Evolutionary conservation across 2,113 vertebrate genomes (phyloP).

Genomic region (Hypocryptadius cinnamomeus): DNA sequence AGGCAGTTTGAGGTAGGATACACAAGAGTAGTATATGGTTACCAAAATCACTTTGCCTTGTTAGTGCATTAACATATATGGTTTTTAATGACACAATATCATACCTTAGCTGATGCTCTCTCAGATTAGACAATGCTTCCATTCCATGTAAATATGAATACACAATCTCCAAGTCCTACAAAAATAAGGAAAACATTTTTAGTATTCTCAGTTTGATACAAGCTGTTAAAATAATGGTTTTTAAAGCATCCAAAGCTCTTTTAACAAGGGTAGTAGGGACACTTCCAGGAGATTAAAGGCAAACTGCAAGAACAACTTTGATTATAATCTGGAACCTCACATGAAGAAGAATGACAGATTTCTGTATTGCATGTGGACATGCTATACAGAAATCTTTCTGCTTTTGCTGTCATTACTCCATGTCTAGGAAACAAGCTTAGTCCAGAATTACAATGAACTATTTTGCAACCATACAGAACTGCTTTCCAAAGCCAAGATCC

Average conservation of each 20-base stretch:
- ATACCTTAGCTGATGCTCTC: slow-evolving; percentile 95
- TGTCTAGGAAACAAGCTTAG: background rate
- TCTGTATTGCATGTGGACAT: background rate
- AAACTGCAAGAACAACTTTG: background rate
- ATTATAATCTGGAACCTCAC: background rate
- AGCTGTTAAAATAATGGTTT: background rate
- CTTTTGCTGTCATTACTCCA: background rate
- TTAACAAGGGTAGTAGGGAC: background rate
- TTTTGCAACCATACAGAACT: background rate
- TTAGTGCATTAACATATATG: background rate
- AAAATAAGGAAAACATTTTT: slow-evolving; percentile 33
- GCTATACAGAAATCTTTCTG: background rate
- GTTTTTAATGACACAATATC: background rate
- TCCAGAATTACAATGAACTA: background rate
- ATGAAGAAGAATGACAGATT: accelerated
- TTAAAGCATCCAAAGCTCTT: background rate
- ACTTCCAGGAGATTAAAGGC: background rate
- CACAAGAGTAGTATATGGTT: background rate
- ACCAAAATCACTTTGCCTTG: background rate
- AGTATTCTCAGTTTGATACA: background rate
- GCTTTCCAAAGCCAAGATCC: background rate
- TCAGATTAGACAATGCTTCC: slow-evolving; percentile 95
- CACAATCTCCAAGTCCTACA: slow-evolving; percentile 95
- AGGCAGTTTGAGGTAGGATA: background rate
- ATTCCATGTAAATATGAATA: slow-evolving; percentile 98